Conservation (phyloP, 1,140 invertebrate genomes). For the Myzus persicae region DNA sequence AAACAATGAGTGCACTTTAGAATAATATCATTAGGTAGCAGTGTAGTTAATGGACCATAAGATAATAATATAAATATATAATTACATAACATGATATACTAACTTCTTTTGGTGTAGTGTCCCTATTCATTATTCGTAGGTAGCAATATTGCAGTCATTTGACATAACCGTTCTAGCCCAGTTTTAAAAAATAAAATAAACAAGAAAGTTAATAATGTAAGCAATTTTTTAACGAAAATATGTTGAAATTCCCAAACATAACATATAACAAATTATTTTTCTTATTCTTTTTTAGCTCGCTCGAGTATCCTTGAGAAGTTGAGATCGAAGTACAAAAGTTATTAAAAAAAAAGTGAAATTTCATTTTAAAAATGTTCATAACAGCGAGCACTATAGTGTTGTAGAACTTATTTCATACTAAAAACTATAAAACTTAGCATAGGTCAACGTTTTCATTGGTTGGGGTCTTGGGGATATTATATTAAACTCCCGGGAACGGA, state of each 20-base stretch:
- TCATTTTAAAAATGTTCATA: not conserved
- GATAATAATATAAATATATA: too few relatives aligned
- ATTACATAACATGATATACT: not conserved
- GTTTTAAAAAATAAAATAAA: not conserved
- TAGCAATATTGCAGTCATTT: not conserved
- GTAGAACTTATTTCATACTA: not conserved
- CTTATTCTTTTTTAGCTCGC: not conserved
- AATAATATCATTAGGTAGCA: not conserved
- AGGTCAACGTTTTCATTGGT: not conserved
- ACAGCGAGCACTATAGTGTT: not conserved
- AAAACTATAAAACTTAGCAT: conserved; percentile 15
- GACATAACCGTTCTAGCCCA: not conserved
- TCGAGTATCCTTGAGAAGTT: not conserved
- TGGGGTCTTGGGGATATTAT: not conserved
- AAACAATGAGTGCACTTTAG: not conserved
- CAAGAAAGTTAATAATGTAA: not conserved
- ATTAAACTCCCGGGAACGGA: not conserved
- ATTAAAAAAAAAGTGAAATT: not conserved
- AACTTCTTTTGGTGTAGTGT: not conserved
- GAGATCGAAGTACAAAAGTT: not conserved
- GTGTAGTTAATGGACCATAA: not conserved
- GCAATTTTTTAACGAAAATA: not conserved
- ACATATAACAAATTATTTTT: not conserved
- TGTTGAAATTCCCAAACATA: not conserved
- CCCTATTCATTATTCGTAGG: not conserved